phyloP scores from a whole-genome alignment of 37 sponge, comb jelly and placozoan species.

The Axinella damicornis region DNA sequence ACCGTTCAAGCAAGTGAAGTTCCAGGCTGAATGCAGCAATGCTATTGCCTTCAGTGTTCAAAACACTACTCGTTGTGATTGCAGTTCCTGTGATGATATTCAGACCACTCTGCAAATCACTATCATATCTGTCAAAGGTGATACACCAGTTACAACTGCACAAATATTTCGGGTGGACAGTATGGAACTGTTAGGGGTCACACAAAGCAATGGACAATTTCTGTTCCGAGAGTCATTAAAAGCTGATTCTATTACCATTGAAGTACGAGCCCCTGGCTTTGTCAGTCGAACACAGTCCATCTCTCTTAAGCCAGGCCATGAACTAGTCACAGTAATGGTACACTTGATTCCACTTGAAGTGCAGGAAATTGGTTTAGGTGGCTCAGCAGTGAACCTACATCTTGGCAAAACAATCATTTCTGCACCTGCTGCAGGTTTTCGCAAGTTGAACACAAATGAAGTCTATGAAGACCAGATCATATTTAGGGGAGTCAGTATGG shows the following conservation, averaged over 20 bases:
- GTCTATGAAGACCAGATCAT: constrained; percentile 12
- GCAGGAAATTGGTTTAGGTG: not conserved
- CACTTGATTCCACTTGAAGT: not conserved
- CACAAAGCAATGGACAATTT: constrained; percentile 2
- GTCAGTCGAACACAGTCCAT: not conserved
- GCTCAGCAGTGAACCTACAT: not conserved
- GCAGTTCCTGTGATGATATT: constrained; percentile 28
- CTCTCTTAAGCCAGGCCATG: not conserved
- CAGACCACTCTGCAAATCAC: not conserved
- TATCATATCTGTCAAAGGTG: not conserved
- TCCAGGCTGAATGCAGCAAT: not conserved
- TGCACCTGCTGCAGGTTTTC: constrained; percentile 5
- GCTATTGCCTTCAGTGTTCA: not conserved
- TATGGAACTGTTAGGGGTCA: not conserved
- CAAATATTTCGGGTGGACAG: not conserved
- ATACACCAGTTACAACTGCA: not conserved
- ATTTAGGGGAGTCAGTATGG: constrained; percentile 6
- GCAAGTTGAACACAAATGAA: too few species aligned
- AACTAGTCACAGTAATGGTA: not conserved
- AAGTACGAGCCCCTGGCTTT: not conserved
- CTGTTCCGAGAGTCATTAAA: not conserved
- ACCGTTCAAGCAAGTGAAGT: not conserved
- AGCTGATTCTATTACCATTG: not conserved
- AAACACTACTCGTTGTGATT: constrained; percentile 7
- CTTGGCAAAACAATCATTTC: not conserved